Percentiles rank a stretch among this genome's conserved stretches.
These are phyloP conservation scores for Geodia barretti DNA, from an alignment of 37 sponge, comb jelly and placozoan species.

Conservation along the genomic window DNA sequence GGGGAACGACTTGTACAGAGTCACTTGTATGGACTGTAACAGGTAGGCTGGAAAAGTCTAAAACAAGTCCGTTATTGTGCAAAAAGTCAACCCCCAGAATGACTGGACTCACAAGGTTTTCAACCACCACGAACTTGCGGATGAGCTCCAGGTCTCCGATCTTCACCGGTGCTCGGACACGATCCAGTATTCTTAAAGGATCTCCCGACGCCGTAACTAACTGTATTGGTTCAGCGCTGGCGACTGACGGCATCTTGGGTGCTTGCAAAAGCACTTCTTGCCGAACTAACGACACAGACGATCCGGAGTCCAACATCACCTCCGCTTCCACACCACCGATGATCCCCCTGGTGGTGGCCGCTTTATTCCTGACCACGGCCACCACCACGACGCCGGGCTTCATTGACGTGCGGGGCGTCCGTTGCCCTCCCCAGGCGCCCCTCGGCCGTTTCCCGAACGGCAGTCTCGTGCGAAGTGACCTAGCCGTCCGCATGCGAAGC, in stretches of 20 bases:
- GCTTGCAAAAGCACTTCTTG: conserved; percentile 2
- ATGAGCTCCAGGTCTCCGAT: conserved; percentile 21
- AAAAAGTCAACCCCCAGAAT: conserved; percentile 66
- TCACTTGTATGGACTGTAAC: conserved; percentile 7
- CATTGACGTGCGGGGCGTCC: conserved; percentile 12
- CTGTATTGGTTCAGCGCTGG: conserved; percentile 14
- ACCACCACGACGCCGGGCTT: conserved; percentile 11
- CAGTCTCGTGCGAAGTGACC: conserved; percentile 24
- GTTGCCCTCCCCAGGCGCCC: conserved; percentile 24
- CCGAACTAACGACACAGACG: conserved; percentile 33
- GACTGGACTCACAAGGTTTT: conserved; percentile 41
- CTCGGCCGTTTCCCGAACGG: conserved; percentile 14
- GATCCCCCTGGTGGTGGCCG: neutral
- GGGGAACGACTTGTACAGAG: neutral
- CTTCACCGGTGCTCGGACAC: conserved; percentile 27
- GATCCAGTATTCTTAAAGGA: conserved; percentile 24
- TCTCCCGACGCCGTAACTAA: conserved; percentile 59
- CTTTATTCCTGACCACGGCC: conserved; percentile 1
- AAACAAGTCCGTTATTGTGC: conserved; percentile 22
- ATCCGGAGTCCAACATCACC: conserved; percentile 54
- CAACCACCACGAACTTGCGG: conserved; percentile 53
- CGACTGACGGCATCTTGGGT: neutral
- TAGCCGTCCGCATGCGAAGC: conserved; percentile 17
- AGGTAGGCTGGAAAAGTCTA: conserved; percentile 49
- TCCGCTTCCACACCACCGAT: conserved; percentile 21